These are phyloP conservation scores for Cyprinodon diabolis DNA, from an alignment of 2,797 vertebrate genomes.

Conservation along the genomic window DNA sequence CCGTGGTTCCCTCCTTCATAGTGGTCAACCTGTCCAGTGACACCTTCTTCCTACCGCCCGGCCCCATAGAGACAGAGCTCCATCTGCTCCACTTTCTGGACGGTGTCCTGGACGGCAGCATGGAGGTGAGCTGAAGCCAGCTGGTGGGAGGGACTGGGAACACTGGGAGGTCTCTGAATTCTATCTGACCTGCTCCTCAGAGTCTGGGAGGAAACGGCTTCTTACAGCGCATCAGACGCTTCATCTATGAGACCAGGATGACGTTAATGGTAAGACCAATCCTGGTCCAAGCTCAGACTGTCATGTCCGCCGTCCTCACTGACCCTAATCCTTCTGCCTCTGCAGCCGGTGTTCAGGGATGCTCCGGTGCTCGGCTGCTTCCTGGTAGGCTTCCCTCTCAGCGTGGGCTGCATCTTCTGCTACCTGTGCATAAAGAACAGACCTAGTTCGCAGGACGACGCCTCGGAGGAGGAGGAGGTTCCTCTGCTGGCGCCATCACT, in stretches of 20 bases:
- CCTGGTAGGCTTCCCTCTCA: slow-evolving; percentile 27
- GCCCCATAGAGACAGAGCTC: slow-evolving; percentile 76
- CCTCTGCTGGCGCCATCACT: accelerated
- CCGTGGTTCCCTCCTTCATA: slow-evolving; percentile 86
- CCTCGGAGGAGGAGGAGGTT: background rate
- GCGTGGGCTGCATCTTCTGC: background rate
- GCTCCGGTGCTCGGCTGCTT: slow-evolving; percentile 45
- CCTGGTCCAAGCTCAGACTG: background rate
- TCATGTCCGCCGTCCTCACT: background rate
- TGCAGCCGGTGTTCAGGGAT: slow-evolving; percentile 41
- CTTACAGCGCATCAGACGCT: slow-evolving; percentile 36
- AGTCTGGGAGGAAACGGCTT: slow-evolving; percentile 61
- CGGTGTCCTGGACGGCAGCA: slow-evolving; percentile 83
- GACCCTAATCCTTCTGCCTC: accelerated
- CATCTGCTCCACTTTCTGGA: slow-evolving; percentile 90
- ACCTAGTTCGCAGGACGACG: accelerated
- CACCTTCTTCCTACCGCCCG: slow-evolving; percentile 88
- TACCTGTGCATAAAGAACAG: slow-evolving; percentile 38
- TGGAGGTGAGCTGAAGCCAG: slow-evolving; percentile 74
- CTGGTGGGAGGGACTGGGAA: no score
- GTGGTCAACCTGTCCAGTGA: slow-evolving; percentile 93
- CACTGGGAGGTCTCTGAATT: background rate
- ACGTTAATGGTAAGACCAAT: slow-evolving; percentile 38
- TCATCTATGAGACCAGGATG: slow-evolving; percentile 25
- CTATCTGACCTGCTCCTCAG: slow-evolving; percentile 38